Base-by-base conservation (phyloP, 2,888 invertebrate genomes). In the Melolontha melolontha region DNA sequence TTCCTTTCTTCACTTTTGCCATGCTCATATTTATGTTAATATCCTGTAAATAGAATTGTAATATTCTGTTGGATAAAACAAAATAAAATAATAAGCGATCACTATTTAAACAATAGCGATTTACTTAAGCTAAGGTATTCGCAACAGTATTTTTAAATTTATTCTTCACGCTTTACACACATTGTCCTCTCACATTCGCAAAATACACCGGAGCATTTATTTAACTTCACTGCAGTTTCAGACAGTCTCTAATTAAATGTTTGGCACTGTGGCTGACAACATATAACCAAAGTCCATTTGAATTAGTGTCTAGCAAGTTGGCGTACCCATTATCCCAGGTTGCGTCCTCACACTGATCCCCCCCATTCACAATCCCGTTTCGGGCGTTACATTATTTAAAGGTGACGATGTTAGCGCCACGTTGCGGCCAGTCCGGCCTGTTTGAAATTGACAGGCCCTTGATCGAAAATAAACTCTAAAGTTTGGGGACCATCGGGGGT, bases 261-360 rank as follows among this genome's bases (percentile, higher is more conserved):
- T 64, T 52, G 66, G 68, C 57, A 41, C 71, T 73, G 73, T 63
- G 62, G 69, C 70, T 73, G 73, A 73, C 73, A 71, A 69, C 69
- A 64, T 69, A 70, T 70, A 71, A 71, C 73, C 73, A 68, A 71
- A 70, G 73, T 71, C 71, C 73, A 71, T 73, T 73, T 71, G 70
- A 71, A 73, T 73, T 73, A 73, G 71, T 68, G 73, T 73, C 71
- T 69, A 67, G 71, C 66, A 71, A 73, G 71, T 73, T 73, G 70
- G 70, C 68, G 63, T 66, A 67, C 67, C 67, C 67, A n/a, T 52
- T 29, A 14, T 29, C 34, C 54, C 16, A 34, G 8, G 34, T 34
- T 10, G 34, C 7, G 1, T 34, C 7, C 34, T 6, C 34, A 34
- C 6, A 34, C 6, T 6, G 34, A 34, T 34, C 54, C 40, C 11